Evolutionary conservation across 2,113 vertebrate genomes (phyloP).

Genomic region (Brachypodius melanocephalos): DNA sequence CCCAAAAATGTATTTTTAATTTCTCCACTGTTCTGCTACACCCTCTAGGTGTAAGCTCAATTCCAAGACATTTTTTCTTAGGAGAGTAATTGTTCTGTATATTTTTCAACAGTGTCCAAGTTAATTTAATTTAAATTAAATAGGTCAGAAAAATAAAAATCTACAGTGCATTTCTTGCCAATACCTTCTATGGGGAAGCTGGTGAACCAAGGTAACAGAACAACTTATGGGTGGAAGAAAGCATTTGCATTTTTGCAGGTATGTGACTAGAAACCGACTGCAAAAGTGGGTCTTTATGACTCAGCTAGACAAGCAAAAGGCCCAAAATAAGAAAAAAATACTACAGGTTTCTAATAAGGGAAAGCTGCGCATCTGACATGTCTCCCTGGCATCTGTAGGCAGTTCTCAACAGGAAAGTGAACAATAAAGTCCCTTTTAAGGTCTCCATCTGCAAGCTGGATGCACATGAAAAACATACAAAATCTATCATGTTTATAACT

Average conservation of each 20-base stretch:
- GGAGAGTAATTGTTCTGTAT: not conserved
- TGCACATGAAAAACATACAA: not conserved
- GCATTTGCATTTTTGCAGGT: not conserved
- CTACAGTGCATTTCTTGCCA: not conserved
- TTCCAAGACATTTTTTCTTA: not conserved
- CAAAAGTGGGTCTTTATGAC: not conserved
- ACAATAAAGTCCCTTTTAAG: not conserved
- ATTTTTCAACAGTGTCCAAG: not conserved
- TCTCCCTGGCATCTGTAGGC: not conserved
- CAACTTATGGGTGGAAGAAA: not conserved
- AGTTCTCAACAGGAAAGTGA: not conserved
- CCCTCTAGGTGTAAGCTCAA: fast-evolving
- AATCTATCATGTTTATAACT: not conserved
- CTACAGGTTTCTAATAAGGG: not conserved
- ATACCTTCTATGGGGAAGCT: not conserved
- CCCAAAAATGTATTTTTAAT: not conserved
- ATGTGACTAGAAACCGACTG: not conserved
- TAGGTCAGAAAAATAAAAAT: not conserved
- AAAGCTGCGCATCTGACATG: not conserved
- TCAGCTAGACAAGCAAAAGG: not conserved
- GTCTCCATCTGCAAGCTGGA: not conserved
- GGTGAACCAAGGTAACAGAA: not conserved
- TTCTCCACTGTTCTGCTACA: not conserved
- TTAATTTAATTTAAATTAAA: not conserved
- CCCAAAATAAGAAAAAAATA: not conserved